These are phyloP conservation scores for Thalassarche chlororhynchos DNA, from an alignment of 2,113 vertebrate genomes.

Conservation along the genomic window DNA sequence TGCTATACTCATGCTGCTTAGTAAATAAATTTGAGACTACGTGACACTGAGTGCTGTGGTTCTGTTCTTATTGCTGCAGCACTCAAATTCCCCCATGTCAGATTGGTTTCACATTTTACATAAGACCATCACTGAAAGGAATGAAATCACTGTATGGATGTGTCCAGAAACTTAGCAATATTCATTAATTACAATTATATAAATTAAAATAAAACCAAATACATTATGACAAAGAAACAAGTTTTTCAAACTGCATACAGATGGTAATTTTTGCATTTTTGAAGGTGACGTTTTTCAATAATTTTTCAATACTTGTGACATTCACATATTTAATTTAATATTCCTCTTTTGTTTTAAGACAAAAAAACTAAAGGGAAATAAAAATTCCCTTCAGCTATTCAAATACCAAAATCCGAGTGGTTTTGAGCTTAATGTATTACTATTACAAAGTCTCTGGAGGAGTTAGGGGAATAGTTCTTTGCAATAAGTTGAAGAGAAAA, in stretches of 20 bases:
- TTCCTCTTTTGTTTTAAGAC: background rate
- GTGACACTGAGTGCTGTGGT: background rate
- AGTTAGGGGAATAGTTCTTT: constrained; percentile 19
- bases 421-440: constrained; percentile 14
- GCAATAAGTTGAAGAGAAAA: background rate
- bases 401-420: background rate
- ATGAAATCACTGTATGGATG: background rate
- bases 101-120: background rate
- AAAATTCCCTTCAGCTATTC: constrained; percentile 11
- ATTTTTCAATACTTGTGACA: background rate
- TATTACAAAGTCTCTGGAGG: background rate
- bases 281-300: background rate
- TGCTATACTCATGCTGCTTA: background rate
- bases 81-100: background rate
- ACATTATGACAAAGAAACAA: background rate
- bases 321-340: constrained; percentile 1
- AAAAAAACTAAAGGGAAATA: background rate
- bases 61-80: background rate
- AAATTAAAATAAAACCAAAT: background rate
- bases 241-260: background rate
- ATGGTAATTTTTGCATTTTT: background rate
- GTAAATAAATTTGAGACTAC: background rate
- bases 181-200: background rate
- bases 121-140: background rate
- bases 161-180: background rate